Evolutionary conservation across 2,797 vertebrate species (phyloP).

Genomic region (Botia almorhae): DNA sequence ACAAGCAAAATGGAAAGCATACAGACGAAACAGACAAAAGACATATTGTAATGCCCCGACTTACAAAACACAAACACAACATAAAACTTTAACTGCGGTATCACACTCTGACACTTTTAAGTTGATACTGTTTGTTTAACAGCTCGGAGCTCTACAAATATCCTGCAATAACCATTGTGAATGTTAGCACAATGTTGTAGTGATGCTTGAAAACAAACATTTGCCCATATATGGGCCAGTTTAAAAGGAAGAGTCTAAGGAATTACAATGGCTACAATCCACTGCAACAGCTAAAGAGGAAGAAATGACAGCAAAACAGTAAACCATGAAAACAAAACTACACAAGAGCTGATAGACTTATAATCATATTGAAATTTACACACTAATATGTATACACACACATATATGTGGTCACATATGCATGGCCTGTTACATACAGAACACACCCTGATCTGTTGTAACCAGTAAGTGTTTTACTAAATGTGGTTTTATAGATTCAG

Average conservation of each 20-base stretch:
- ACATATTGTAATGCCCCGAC: slow-evolving; percentile 11
- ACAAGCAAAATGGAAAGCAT: slow-evolving; percentile 24
- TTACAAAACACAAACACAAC: not conserved
- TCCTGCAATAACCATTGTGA: not conserved
- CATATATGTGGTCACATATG: too few species aligned
- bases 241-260: not conserved
- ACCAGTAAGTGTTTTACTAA: too few species aligned
- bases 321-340: not conserved
- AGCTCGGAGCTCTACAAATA: not conserved
- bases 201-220: too few species aligned
- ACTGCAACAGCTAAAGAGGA: not conserved
- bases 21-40: not conserved
- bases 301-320: not conserved
- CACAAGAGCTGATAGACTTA: too few species aligned
- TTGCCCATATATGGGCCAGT: not conserved
- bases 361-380: too few species aligned
- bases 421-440: too few species aligned
- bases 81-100: too few species aligned
- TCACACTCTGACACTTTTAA: not conserved
- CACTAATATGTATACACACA: too few species aligned
- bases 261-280: not conserved
- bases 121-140: not conserved
- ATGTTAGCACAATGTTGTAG: too few species aligned
- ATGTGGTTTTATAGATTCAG: too few species aligned
- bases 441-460: too few species aligned